Evolutionary conservation across 2,797 vertebrate genomes (phyloP).

Genomic region (Mormyrus proboscirostris): DNA sequence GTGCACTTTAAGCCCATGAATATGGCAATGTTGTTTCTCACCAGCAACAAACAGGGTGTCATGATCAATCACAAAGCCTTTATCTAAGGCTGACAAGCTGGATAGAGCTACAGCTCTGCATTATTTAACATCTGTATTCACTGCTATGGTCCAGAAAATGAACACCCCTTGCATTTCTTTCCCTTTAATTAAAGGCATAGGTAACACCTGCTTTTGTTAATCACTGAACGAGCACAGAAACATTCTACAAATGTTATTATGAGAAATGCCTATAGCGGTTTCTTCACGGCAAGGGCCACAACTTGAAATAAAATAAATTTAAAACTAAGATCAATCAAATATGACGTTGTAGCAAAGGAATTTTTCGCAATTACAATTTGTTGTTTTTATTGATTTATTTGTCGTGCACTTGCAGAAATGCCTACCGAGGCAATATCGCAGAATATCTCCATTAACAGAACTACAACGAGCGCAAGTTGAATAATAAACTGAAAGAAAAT

Average conservation of each 20-base stretch:
- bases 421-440: background rate
- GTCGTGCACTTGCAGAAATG: background rate
- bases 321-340: background rate
- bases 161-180: background rate
- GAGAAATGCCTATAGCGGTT: background rate
- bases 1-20: background rate
- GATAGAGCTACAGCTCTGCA: background rate
- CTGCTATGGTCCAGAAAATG: background rate
- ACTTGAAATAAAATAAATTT: background rate
- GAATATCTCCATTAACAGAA: background rate
- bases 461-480: background rate
- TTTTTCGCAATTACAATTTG: background rate
- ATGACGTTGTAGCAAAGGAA: background rate
- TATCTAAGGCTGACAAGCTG: background rate
- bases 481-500: slow-evolving; percentile 9
- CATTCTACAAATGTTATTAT: background rate
- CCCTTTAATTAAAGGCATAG: background rate
- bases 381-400: background rate
- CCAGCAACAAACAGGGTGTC: background rate
- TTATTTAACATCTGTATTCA: slow-evolving; percentile 4
- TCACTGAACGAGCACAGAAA: background rate
- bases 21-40: background rate
- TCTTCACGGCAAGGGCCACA: background rate
- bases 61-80: slow-evolving; percentile 2
- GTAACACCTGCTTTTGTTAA: background rate